Evolutionary conservation across 2,888 invertebrate genomes (phyloP), one percentile per base, ranked within the genome.

Genomic region (Andrena dorsata): DNA sequence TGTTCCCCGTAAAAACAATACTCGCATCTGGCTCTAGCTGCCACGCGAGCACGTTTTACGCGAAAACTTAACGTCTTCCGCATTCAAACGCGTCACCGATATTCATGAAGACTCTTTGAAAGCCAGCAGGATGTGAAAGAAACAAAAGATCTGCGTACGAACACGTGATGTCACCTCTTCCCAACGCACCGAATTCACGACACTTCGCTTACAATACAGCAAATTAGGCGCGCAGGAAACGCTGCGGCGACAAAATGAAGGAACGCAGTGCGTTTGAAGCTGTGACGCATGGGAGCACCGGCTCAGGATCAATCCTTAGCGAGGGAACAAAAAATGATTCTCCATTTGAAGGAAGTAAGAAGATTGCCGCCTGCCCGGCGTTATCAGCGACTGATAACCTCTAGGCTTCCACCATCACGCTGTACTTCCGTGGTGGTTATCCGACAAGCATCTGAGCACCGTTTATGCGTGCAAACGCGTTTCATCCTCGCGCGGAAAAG

Each of bases 321-420:
- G 13, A 41, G 41, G 16, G 4, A 20, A 8, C 2, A 8, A 53
- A n/a, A 53, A 23, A 23, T 20, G 23, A 53, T 20, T 53, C 23
- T 20, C 72, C 47, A 58, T 64, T 58, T 16, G 60, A 20, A 41
- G 60, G 23, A 73, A 10, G 51, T 20, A 73, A 60, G 26, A 72
- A 47, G 30, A 56, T 76, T 71, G 58, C 63, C 69, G 61, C 70
- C 51, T 64, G 70, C 69, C 72, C 53, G 49, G 32, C 26, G 65
- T 82, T 89, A 89, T 88, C 87, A 79, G 71, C 65, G 41, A 28
- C 60, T 78, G 88, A 89, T 89, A 85, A 87, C 86, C 88, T 76
- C 77, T 32, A 60, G 82, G 79, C 81, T 79, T 76, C 81, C 51
- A 83, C 89, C 83, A 72, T 80, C 63, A 56, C 32, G 75, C 78